Percentiles rank a stretch among this genome's conserved stretches.
phyloP scores from a whole-genome alignment of 2,797 vertebrate genomes.

The Lithobates sylvaticus region DNA sequence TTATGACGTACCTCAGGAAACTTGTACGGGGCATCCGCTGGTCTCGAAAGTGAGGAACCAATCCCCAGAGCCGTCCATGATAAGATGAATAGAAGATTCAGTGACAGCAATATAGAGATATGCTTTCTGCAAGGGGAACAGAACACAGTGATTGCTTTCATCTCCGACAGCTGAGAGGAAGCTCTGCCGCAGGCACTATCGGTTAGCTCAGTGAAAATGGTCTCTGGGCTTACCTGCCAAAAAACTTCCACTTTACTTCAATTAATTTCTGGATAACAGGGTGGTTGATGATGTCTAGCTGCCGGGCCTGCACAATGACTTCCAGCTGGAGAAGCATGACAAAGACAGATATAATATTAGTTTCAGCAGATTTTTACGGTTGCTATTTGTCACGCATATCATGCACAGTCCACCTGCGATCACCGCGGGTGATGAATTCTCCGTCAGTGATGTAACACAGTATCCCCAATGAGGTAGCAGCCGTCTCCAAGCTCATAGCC shows the following conservation, averaged over 20 bases:
- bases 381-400: neutral
- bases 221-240: conserved; percentile 60
- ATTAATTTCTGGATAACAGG: conserved; percentile 64
- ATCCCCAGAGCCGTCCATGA: conserved; percentile 19
- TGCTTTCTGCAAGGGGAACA: conserved; percentile 43
- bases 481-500: no score
- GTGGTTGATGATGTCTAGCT: conserved; percentile 62
- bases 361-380: neutral
- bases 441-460: no score
- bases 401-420: neutral
- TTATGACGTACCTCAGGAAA: conserved; percentile 51
- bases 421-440: neutral
- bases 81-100: conserved; percentile 34
- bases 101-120: conserved; percentile 35
- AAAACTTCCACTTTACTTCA: conserved; percentile 59
- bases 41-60: conserved; percentile 37
- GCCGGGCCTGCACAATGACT: conserved; percentile 61
- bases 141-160: conserved; percentile 23
- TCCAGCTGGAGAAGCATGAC: conserved; percentile 52
- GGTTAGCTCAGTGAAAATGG: conserved; percentile 35
- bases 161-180: conserved; percentile 26
- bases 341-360: conserved; percentile 6
- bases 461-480: no score
- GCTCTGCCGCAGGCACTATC: conserved; percentile 11
- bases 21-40: conserved; percentile 43